phyloP scores from a whole-genome alignment of 2,113 vertebrate species.

The Hipposideros armiger region DNA sequence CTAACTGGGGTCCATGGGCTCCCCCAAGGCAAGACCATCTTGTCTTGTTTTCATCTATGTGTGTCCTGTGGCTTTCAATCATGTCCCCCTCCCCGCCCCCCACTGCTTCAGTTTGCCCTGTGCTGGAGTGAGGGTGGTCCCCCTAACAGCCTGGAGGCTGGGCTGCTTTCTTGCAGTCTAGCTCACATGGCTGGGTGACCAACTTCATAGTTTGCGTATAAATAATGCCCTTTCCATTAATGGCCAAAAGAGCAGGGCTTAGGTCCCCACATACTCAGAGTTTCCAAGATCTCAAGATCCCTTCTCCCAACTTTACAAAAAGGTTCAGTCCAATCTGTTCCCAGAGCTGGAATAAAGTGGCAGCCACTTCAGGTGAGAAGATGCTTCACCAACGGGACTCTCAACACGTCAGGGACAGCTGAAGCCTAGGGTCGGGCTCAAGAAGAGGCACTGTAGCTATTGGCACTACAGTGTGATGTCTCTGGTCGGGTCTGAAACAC shows the following conservation, averaged over 20 bases:
- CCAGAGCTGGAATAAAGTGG: not conserved
- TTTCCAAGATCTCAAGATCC: not conserved
- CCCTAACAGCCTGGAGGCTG: not conserved
- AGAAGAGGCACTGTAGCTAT: not conserved
- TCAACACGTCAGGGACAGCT: not conserved
- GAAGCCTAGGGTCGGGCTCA: not conserved
- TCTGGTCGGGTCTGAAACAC: not conserved
- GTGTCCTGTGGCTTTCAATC: not conserved
- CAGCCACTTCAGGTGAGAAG: not conserved
- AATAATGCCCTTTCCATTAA: not conserved
- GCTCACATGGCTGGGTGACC: too few relatives aligned
- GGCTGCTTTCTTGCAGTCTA: not conserved
- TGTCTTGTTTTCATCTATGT: not conserved
- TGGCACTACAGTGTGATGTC: rapidly evolving
- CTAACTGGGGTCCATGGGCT: not conserved
- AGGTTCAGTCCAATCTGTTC: not conserved
- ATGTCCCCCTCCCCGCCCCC: too few relatives aligned
- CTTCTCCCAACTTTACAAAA: not conserved
- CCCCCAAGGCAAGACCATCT: not conserved
- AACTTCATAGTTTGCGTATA: not conserved
- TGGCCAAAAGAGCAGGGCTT: not conserved
- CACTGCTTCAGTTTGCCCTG: not conserved
- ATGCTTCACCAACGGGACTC: not conserved
- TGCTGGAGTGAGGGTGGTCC: not conserved
- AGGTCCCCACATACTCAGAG: not conserved